Evolutionary conservation across 2,113 vertebrate genomes (phyloP), one percentile per base, ranked within the genome.

Genomic region (Mus musculus): DNA sequence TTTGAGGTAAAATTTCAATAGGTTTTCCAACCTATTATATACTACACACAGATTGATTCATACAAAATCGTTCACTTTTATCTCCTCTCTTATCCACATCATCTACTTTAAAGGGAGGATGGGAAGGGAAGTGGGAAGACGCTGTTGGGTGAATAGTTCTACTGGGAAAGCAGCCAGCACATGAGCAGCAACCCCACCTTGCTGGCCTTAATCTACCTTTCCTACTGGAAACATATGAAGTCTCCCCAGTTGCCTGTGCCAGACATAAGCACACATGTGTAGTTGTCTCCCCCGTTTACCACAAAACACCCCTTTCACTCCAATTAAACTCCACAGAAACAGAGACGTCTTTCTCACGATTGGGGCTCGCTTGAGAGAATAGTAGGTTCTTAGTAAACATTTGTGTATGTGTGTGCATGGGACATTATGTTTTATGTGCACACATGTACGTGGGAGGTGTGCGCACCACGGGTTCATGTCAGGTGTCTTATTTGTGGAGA

Each of bases 1-100:
- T 93, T 89, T 76, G 46, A 89, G 16, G 72, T 52, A 13, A 86
- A 87, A 88, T 86, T 36, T 88, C 11, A 96, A 92, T n/a, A 76
- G 78, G 77, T 24, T 56, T 85, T 67, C 19, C 10, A 67, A 56
- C 19, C 8, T 0, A 63, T 46, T 72, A 24, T 72, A 24, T 54
- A 94, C 71, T 73, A 81, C 16, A 0, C 28, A 82, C 56, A 1
- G 39, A 88, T 71, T 42, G 39, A 88, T 75, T 42, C 30, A 89
- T 14, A 93, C 6, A 88, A 88, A 92, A 85, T 2, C 24, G 6
- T 90, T 81, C n/a, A 30, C 30, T 22, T 77, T 80, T 81, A 3
- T 67, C 76, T 88, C 87, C 80, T 84, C 92, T 67, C 52, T 42
- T 82, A 72, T 65, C 24, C 78, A 5, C 86, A 49, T 67, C 28